Evolutionary conservation across 2,113 vertebrate genomes (phyloP), one percentile per base, ranked within the genome.

Genomic region (Elephantulus edwardii): DNA sequence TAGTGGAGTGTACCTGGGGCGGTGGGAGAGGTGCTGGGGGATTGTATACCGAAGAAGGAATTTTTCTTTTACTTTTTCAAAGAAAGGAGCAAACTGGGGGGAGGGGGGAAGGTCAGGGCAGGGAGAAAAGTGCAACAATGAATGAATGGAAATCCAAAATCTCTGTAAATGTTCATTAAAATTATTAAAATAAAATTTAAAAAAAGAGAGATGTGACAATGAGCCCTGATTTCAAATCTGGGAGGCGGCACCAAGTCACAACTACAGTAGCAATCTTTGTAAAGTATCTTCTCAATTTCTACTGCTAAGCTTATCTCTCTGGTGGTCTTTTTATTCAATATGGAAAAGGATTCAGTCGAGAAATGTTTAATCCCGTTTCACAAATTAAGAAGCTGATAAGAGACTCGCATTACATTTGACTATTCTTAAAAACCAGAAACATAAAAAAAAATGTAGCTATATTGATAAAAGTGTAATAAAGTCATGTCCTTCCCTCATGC

Each of bases 181-280:
- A n/a, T n/a, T n/a, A n/a, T n/a, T n/a, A n/a, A n/a, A n/a, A n/a
- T n/a, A n/a, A n/a, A n/a, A n/a, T n/a, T n/a, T n/a, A n/a, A n/a
- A n/a, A n/a, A n/a, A n/a, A n/a, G n/a, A n/a, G 58, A 60, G 58
- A 28, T 60, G 58, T 24, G 58, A 60, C 24, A 10, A 19, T 8
- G 38, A 42, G 17, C 14, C 22, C 22, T 19, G 22, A 14, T 19
- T 26, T 13, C 52, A 35, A 13, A 86, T 8, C 7, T 11, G 33
- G 9, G 48, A 13, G 38, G 24, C 1, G 8, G 17, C 22, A 62
- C 9, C 11, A 5, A 24, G 8, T 7, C 14, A 22, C 10, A 33
- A 2, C 5, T 3, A 0, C 1, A 6, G 28, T n/a, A 9, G 7
- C 13, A 3, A 2, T 5, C 42, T 48, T 2, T 26, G 26, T 76